These are phyloP conservation scores for Scarus forsteni DNA, from an alignment of 2,797 vertebrate genomes.

Conservation along the genomic window DNA sequence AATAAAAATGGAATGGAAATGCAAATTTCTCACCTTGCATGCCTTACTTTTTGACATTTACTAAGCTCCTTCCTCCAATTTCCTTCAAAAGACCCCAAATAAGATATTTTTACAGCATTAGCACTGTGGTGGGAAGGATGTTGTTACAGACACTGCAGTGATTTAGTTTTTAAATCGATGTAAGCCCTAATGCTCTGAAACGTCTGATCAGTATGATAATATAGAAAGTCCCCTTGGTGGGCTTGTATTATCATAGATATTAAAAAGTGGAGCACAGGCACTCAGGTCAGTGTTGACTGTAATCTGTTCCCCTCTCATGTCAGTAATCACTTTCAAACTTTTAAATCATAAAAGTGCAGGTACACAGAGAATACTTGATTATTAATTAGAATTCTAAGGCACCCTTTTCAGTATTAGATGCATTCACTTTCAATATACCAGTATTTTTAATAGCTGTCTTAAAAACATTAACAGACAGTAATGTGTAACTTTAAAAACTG, in stretches of 20 bases:
- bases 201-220: conserved; percentile 23
- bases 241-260: conserved; percentile 50
- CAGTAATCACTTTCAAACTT: conserved; percentile 5
- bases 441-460: no score
- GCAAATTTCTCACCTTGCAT: background rate
- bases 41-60: background rate
- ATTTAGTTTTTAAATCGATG: conserved; percentile 4
- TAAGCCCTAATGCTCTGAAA: conserved; percentile 9
- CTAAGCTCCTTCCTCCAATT: background rate
- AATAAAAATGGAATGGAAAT: background rate
- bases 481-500: no score
- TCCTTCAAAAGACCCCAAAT: background rate
- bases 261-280: conserved; percentile 23
- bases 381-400: background rate
- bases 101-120: background rate
- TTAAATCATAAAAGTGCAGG: conserved; percentile 17
- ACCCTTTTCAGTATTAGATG: background rate
- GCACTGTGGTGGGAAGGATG: background rate
- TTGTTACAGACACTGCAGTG: background rate
- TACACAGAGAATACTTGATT: background rate
- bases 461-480: no score
- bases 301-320: conserved; percentile 15
- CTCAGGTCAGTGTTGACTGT: conserved; percentile 11
- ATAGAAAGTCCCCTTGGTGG: conserved; percentile 6
- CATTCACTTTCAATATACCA: background rate